Evolutionary conservation across 2,113 vertebrate species (phyloP), one percentile per base, ranked within the genome.

Genomic region (Pycnonotus jocosus): DNA sequence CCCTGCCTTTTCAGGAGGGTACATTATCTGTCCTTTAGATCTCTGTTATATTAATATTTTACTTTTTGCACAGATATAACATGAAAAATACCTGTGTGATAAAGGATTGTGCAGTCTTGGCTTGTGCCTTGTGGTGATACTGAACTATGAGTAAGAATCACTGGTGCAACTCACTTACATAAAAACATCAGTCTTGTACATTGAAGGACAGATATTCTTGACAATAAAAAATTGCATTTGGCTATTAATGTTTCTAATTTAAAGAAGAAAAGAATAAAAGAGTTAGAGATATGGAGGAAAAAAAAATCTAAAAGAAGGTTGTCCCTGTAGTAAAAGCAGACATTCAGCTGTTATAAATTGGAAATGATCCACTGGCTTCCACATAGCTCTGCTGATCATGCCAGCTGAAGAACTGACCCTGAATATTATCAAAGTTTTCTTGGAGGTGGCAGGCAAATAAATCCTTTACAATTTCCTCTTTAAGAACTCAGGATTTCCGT

Each of bases 381-480:
- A 44, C 33, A 64, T 44, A 78, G 65, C 56, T 76, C 15, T 80
- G 62, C 62, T 88, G 71, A 69, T 91, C 22, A 10, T 87, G 86
- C 83, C 86, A 95, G 80, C 91, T 93, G 91, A 95, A 77, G 85
- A 88, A 68, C 69, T 89, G 91, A 86, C 92, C 56, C 60, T 81
- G 83, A 91, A 71, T 89, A 64, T 87, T 94, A 93, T 86, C 93
- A 94, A 92, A 90, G 90, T 92, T 95, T 95, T 93, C 86, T 78
- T 81, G 90, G 76, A 90, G 72, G 90, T 90, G 90, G 62, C 76
- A 96, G 92, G 86, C 88, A 95, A 92, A 97, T 57, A 95, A 96
- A 96, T 93, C 83, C 80, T 95, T 97, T 96, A 96, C 89, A 86
- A 87, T 96, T 97, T 94, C 95, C 88, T 93, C 45, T 95, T 82